Conservation (phyloP, 2,113 vertebrate species). For the Amphiprion percula region DNA sequence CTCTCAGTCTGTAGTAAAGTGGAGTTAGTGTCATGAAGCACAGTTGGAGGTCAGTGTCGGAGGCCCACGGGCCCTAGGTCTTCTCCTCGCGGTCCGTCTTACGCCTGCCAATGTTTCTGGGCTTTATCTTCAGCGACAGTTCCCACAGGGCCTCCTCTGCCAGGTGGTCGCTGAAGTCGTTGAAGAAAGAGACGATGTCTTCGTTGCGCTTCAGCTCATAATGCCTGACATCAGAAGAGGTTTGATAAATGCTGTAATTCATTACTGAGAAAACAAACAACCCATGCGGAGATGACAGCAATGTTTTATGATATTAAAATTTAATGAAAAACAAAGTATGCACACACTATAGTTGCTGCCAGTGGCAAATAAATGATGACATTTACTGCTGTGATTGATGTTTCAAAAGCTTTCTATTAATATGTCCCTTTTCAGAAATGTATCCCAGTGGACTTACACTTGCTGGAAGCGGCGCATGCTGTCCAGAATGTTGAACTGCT, state of each 20-base stretch:
- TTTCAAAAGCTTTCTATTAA: constrained; percentile 9
- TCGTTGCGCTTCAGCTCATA: constrained; percentile 96
- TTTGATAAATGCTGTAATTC: constrained; percentile 7
- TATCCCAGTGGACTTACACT: constrained; percentile 86
- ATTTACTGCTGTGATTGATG: constrained; percentile 32
- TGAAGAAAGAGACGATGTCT: constrained; percentile 97
- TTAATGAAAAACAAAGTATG: constrained; percentile 18
- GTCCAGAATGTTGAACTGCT: constrained; percentile 99
- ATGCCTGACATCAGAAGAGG: constrained; percentile 84
- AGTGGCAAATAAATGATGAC: constrained; percentile 15
- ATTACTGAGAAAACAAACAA: constrained; percentile 14
- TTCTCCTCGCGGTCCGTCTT: constrained; percentile 97
- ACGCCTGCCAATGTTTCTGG: constrained; percentile 92
- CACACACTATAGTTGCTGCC: constrained; percentile 5
- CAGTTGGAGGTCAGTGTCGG: constrained; percentile 73
- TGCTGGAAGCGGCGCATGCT: constrained; percentile 99
- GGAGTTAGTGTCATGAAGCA: constrained; percentile 81
- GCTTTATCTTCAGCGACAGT: constrained; percentile 98
- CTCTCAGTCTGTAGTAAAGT: constrained; percentile 79
- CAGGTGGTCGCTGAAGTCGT: constrained; percentile 98
- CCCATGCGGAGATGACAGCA: not conserved
- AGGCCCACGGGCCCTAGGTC: constrained; percentile 84
- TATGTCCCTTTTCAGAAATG: not conserved
- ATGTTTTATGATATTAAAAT: constrained; percentile 30
- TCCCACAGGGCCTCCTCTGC: constrained; percentile 98